Evolutionary conservation across 1,140 invertebrate genomes (phyloP), one percentile per base, ranked within the genome.

Genomic region (Bombus terrestris): DNA sequence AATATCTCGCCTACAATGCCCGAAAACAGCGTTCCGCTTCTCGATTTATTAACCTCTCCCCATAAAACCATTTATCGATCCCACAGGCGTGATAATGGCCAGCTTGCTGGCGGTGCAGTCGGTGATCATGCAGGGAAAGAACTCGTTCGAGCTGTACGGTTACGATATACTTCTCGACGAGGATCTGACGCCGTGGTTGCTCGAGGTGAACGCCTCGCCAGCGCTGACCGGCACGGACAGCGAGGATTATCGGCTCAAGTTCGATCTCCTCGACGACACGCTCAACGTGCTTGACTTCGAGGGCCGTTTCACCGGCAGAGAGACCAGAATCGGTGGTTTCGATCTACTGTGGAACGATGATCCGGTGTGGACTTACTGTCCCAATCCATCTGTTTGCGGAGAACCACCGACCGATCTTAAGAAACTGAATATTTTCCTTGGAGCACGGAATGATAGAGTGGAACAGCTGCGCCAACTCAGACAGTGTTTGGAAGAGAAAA

Each of bases 151-250:
- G 92, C 91, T 97, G 10, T 97, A 97, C 92, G 97, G 97, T 22
- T 97, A 97, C 93, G 97, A 97, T 89, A 95, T 97, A 77, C 91
- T 97, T 6, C 93, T 97, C 35, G 96, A 97, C 92, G 95, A 95
- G n/a, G 93, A 94, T 78, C 89, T 97, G 47, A 96, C 94, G 81
- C 96, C 97, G 41, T 97, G 97, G 96, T 91, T 97, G 28, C 92
- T 97, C 62, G 97, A 97, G 91, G 95, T 96, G 64, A 97, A 97
- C 91, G 95, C 97, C 25, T 97, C 96, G 32, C 97, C 97, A 1
- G 96, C 96, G 41, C 91, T 97, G 72, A 96, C 95, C 8, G 95
- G 96, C n/a, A 97, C 96, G 3, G 96, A 96, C 78, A 94, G 94
- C 41, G 95, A 96, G 85, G 96, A 97, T 89, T 94, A 95, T 81